Evolutionary conservation across 2,888 invertebrate species (phyloP).

Genomic region (Gortyna flavago): DNA sequence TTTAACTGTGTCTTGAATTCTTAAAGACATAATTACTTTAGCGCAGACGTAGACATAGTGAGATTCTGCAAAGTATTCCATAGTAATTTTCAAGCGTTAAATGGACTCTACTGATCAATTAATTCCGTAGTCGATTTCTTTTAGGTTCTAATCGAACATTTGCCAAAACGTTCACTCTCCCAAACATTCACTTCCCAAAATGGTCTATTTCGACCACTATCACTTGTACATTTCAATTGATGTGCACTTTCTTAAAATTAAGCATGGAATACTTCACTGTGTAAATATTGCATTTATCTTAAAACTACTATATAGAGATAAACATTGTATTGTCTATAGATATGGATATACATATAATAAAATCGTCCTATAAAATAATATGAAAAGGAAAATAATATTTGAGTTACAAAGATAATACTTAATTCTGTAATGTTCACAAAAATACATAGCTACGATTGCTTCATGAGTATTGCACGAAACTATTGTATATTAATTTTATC

Average conservation of each 20-base stretch:
- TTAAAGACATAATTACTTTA: neutral
- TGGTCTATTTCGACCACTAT: neutral
- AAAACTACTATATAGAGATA: conserved; percentile 70
- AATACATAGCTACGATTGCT: conserved; percentile 55
- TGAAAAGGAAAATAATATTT: conserved; percentile 67
- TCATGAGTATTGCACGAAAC: conserved; percentile 47
- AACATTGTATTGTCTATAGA: conserved; percentile 66
- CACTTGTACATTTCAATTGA: conserved; percentile 7
- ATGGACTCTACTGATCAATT: conserved; percentile 14
- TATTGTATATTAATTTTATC: conserved; percentile 22
- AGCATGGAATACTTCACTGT: conserved; percentile 57
- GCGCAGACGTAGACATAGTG: conserved; percentile 36
- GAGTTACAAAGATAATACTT: conserved; percentile 71
- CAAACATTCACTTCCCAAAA: too few species aligned
- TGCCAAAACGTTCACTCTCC: too few species aligned
- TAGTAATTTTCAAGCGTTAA: conserved; percentile 17
- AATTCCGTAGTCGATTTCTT: conserved; percentile 11
- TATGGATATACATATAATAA: conserved; percentile 66
- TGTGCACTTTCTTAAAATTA: conserved; percentile 25
- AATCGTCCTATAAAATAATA: conserved; percentile 64
- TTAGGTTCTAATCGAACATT: too few species aligned
- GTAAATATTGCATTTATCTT: conserved; percentile 67
- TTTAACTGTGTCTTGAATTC: neutral
- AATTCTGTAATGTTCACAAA: conserved; percentile 65
- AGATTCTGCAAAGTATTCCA: conserved; percentile 54